Evolutionary conservation across 2,797 vertebrate species (phyloP).

Genomic region (Mus spretus): DNA sequence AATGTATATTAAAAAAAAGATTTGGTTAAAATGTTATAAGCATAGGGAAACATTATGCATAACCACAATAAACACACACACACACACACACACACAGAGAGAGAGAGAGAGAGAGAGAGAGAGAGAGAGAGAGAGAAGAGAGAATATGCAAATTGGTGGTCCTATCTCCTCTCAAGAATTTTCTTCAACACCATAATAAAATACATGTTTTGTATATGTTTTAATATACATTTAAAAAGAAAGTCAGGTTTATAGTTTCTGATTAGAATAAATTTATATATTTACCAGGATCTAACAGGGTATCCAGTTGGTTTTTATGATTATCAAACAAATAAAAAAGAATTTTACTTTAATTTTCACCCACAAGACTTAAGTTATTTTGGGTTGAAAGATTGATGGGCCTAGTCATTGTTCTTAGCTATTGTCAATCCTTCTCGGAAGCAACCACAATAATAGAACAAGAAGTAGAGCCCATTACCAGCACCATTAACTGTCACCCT

Average conservation of each 20-base stretch:
- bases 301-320: slow-evolving; percentile 22
- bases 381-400: slow-evolving; percentile 62
- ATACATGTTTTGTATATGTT: not conserved
- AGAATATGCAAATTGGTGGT: not conserved
- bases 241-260: slow-evolving; percentile 25
- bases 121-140: too few species aligned
- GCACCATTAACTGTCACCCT: slow-evolving; percentile 60
- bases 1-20: too few species aligned
- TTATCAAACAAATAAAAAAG: not conserved
- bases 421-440: slow-evolving; percentile 58
- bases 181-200: slow-evolving; percentile 30
- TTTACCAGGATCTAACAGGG: slow-evolving; percentile 32
- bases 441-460: slow-evolving; percentile 52
- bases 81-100: not conserved
- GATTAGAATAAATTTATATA: slow-evolving; percentile 19
- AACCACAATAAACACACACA: not conserved
- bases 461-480: slow-evolving; percentile 52
- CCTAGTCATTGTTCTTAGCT: slow-evolving; percentile 54
- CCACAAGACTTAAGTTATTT: slow-evolving; percentile 58
- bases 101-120: not conserved
- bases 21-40: slow-evolving; percentile 37
- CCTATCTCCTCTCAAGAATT: slow-evolving; percentile 46
- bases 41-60: not conserved
- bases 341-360: slow-evolving; percentile 58
- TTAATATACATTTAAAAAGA: slow-evolving; percentile 36